phyloP scores from a whole-genome alignment of 2,113 vertebrate genomes.

The Malaclemys terrapin region DNA sequence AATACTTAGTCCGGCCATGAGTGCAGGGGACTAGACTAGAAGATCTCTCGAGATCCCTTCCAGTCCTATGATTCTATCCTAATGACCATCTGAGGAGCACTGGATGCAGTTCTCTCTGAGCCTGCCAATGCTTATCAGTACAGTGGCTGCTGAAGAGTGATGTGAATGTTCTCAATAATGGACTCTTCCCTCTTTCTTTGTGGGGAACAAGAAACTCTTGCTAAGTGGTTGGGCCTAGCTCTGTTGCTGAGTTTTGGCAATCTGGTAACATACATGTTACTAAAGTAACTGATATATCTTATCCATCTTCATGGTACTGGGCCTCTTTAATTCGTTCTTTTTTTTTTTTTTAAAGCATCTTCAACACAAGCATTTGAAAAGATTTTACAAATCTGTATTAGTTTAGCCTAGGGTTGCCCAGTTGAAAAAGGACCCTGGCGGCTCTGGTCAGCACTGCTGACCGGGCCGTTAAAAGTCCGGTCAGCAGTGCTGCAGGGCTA shows the following conservation, averaged over 20 bases:
- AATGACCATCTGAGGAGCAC: neutral
- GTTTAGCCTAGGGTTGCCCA: neutral
- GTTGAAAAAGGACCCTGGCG: too few species aligned
- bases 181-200: rapidly evolving
- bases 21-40: too few species aligned
- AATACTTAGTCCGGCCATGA: too few species aligned
- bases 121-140: rapidly evolving
- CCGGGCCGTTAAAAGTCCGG: too few species aligned
- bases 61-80: rapidly evolving
- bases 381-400: neutral
- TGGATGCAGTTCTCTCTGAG: rapidly evolving
- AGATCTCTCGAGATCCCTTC: too few species aligned
- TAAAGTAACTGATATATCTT: neutral
- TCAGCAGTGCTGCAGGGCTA: too few species aligned
- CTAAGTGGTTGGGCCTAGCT: neutral
- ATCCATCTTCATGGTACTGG: neutral
- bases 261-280: neutral
- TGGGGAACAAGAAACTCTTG: neutral
- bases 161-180: rapidly evolving
- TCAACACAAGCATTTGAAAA: neutral
- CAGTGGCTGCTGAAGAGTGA: rapidly evolving
- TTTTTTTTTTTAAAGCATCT: neutral
- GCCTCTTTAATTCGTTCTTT: neutral
- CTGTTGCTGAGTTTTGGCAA: neutral
- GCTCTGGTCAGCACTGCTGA: too few species aligned